These are phyloP conservation scores for Percina caprodes DNA, from an alignment of 2,113 vertebrate species.

Conservation along the genomic window DNA sequence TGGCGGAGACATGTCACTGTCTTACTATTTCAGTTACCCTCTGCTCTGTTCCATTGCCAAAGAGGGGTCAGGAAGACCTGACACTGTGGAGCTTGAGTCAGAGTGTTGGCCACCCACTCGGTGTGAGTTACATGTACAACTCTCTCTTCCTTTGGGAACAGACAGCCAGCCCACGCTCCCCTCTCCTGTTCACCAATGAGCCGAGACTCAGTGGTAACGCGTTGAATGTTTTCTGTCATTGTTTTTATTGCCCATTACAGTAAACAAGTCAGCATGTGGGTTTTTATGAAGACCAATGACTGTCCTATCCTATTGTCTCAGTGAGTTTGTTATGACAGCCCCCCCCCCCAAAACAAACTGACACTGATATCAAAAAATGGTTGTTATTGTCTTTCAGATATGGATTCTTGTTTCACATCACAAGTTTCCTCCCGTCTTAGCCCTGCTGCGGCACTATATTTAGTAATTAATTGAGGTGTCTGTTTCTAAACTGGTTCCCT, in stretches of 20 bases:
- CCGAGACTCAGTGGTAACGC: slow-evolving; percentile 13
- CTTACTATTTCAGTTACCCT: slow-evolving; percentile 47
- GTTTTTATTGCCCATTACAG: slow-evolving; percentile 16
- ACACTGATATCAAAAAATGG: background rate
- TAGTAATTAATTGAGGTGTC: slow-evolving; percentile 28
- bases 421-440: background rate
- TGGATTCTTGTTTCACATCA: background rate
- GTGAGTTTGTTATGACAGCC: slow-evolving; percentile 10
- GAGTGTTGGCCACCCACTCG: slow-evolving; percentile 58
- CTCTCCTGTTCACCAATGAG: slow-evolving; percentile 15
- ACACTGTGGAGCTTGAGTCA: slow-evolving; percentile 57
- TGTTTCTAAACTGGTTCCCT: slow-evolving; percentile 46
- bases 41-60: slow-evolving; percentile 34
- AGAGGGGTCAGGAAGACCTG: slow-evolving; percentile 50
- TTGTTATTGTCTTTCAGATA: background rate
- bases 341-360: background rate
- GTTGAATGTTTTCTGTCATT: slow-evolving; percentile 25
- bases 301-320: slow-evolving; percentile 26
- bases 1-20: slow-evolving; percentile 54
- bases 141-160: slow-evolving; percentile 17
- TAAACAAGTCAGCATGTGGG: slow-evolving; percentile 14
- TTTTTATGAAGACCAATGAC: slow-evolving; percentile 30
- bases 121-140: slow-evolving; percentile 27
- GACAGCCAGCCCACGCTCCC: slow-evolving; percentile 14
- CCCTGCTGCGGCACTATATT: background rate